Percentiles rank a stretch among this genome's conserved stretches.
phyloP scores from a whole-genome alignment of 1,140 invertebrate genomes.

The Ctenoplectra terminalis region DNA sequence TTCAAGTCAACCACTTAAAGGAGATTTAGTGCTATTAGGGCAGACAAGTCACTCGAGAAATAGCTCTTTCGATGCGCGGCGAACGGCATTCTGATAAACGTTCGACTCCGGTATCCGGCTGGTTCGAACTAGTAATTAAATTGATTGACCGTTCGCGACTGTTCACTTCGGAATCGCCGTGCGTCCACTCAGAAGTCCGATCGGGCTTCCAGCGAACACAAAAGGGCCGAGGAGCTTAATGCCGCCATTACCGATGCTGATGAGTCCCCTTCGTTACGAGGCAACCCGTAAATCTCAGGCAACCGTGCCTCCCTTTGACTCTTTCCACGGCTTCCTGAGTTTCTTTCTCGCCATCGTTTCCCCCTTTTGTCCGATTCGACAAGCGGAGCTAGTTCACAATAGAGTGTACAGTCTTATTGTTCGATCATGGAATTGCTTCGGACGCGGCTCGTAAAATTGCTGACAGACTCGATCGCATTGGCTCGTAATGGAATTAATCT shows the following conservation, averaged over 20 bases:
- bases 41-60: conserved; percentile 59
- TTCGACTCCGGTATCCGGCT: conserved; percentile 42
- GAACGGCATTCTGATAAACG: conserved; percentile 34
- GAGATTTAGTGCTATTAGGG: conserved; percentile 53
- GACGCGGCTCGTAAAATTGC: conserved; percentile 56
- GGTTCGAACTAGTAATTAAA: conserved; percentile 67
- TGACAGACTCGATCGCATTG: conserved; percentile 26
- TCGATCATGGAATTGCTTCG: conserved; percentile 49
- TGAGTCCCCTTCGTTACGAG: conserved; percentile 69
- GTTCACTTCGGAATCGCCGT: conserved; percentile 13
- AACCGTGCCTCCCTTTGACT: conserved; percentile 32
- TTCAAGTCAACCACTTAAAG: conserved; percentile 42
- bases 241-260: conserved; percentile 68
- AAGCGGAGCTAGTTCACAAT: conserved; percentile 52
- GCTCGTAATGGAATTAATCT: conserved; percentile 44
- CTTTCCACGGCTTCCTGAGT: conserved; percentile 14
- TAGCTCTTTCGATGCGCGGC: conserved; percentile 20
- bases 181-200: conserved; percentile 2
- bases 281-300: conserved; percentile 66
- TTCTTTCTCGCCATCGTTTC: conserved; percentile 10
- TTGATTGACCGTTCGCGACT: conserved; percentile 58
- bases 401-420: conserved; percentile 57
- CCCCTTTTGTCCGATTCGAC: conserved; percentile 13
- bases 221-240: conserved; percentile 52
- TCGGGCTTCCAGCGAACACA: conserved; percentile 43